Evolutionary conservation across 2,113 vertebrate species (phyloP), one percentile per base, ranked within the genome.

Genomic region (Nanorana parkeri): DNA sequence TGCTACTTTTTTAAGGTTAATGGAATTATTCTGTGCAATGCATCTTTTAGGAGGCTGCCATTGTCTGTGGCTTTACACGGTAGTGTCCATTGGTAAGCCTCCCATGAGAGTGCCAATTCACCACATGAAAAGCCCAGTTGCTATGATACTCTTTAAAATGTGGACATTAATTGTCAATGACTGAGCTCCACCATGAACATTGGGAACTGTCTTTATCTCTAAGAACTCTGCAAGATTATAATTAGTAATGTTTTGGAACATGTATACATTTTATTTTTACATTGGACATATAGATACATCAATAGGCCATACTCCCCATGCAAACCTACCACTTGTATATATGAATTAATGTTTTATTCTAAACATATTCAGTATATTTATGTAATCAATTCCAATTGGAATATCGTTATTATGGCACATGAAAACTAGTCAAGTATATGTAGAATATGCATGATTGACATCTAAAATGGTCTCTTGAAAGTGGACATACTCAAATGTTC

Each of bases 21-120:
- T 82, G 55, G 69, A 75, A 75, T 82, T 75, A 82, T 82, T 68
- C 52, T 82, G 69, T 82, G 80, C 71, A 67, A 52, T 82, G 80
- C 60, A 66, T 81, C 80, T 74, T 66, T 65, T 66, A 56, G 69
- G 80, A 65, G 61, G 41, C 80, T 66, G 68, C 80, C 80, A 82
- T 82, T 82, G 80, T 82, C 17, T 67, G 41, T 63, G 36, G 68
- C 69, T 73, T 73, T 81, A 61, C 73, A 64, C 80, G 26, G 51
- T 20, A 17, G 47, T 0, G 29, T 75, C 71, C 61, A 82, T 58
- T 66, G 71, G 61, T 28, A 82, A 82, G n/a, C 71, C 63, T 67
- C 80, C 47, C n/a, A 23, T 23, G 71, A 26, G 71, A 67, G 64
- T 75, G 80, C 61, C 71, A 82, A 67, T 75, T 66, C 61, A 82